These are phyloP conservation scores for Acanthurus tractus DNA, from an alignment of 2,797 vertebrate genomes.

Conservation along the genomic window DNA sequence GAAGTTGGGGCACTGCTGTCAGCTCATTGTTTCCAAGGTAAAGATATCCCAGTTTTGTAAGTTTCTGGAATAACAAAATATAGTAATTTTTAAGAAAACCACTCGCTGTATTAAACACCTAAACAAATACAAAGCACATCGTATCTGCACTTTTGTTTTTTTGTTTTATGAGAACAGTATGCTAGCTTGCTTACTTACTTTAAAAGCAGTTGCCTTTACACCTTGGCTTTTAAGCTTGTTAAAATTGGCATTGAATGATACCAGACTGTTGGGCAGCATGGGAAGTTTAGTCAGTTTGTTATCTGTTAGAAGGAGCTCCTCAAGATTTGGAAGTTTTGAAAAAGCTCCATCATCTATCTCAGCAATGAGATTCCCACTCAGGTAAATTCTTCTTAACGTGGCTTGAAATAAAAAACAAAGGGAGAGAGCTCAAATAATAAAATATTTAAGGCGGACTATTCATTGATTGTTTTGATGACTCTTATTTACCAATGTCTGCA, in stretches of 20 bases:
- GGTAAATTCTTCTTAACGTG: slow-evolving; percentile 92
- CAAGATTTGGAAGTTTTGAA: slow-evolving; percentile 89
- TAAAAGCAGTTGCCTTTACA: slow-evolving; percentile 91
- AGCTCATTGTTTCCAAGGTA: slow-evolving; percentile 92
- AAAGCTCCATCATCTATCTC: slow-evolving; percentile 94
- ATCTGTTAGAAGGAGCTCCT: slow-evolving; percentile 92
- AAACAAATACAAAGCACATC: slow-evolving; percentile 6
- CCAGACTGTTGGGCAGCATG: slow-evolving; percentile 88
- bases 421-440: not conserved
- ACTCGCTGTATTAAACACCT: not conserved
- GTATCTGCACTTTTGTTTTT: not conserved
- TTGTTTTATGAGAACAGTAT: not conserved
- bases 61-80: slow-evolving; percentile 83
- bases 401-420: slow-evolving; percentile 72
- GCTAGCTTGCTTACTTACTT: slow-evolving; percentile 78
- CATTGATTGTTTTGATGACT: not conserved
- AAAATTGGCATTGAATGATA: slow-evolving; percentile 89
- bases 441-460: not conserved
- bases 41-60: slow-evolving; percentile 90
- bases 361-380: slow-evolving; percentile 91
- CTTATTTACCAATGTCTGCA: slow-evolving; percentile 89
- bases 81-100: not conserved
- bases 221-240: slow-evolving; percentile 92
- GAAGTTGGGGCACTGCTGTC: slow-evolving; percentile 92
- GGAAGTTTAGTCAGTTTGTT: slow-evolving; percentile 92